Evolutionary conservation across 2,113 vertebrate species (phyloP).

Genomic region (Ophthalmolycus amberensis): DNA sequence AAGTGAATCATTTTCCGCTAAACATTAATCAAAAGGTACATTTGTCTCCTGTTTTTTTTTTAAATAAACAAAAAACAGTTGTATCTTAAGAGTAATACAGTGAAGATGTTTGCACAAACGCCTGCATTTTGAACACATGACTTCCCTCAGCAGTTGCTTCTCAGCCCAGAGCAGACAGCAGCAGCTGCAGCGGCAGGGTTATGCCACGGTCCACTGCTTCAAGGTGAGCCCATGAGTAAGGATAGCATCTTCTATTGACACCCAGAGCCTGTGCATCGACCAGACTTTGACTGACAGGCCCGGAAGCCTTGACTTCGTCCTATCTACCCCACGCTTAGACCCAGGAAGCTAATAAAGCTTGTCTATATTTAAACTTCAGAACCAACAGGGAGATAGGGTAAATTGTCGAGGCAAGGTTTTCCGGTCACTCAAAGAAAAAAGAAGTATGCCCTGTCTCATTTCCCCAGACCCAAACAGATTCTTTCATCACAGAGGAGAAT

Average conservation of each 20-base stretch:
- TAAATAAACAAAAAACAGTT: background rate
- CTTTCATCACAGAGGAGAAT: constrained; percentile 42
- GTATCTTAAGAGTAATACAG: background rate
- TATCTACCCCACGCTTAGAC: constrained; percentile 64
- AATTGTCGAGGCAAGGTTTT: constrained; percentile 53
- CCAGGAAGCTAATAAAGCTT: constrained; percentile 63
- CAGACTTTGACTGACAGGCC: constrained; percentile 70
- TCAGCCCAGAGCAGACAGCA: constrained; percentile 30
- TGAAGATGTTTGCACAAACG: background rate
- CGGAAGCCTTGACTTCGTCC: constrained; percentile 59
- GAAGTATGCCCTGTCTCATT: constrained; percentile 25
- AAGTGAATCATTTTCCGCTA: background rate
- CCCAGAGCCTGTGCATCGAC: constrained; percentile 68
- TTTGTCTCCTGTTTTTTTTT: background rate
- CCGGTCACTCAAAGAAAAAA: constrained; percentile 30
- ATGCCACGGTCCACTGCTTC: constrained; percentile 57
- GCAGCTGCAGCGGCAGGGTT: constrained; percentile 29
- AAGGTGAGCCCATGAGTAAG: constrained; percentile 67
- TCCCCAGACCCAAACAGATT: constrained; percentile 37
- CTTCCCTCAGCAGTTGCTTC: constrained; percentile 8
- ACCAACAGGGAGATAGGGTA: constrained; percentile 51
- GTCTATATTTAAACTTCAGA: constrained; percentile 70
- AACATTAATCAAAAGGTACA: background rate
- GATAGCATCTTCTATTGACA: constrained; percentile 76
- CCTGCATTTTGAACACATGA: background rate